A percentile compares a stretch with the other conserved stretches of the same genome.
These are phyloP conservation scores for Grapholita molesta DNA, from an alignment of 1,140 invertebrate species.

Conservation along the genomic window DNA sequence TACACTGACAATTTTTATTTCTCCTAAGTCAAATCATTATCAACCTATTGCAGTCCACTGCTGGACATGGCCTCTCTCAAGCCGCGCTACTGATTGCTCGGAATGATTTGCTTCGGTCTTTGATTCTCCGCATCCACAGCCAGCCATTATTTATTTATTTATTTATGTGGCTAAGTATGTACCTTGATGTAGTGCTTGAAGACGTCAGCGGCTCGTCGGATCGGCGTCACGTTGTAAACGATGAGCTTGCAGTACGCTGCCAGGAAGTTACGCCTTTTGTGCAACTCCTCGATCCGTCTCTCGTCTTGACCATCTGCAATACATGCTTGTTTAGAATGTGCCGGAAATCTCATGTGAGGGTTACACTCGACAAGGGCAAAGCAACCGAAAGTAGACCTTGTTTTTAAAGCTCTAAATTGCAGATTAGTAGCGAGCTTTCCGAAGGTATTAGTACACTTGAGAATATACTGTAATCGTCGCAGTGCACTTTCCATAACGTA, in stretches of 20 bases:
- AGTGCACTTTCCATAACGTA: background rate
- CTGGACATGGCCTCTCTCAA: too few species aligned
- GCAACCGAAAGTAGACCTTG: background rate
- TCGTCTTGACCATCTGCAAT: constrained; percentile 90
- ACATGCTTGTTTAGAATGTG: background rate
- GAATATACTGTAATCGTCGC: background rate
- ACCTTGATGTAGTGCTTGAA: constrained; percentile 99
- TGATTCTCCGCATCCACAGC: too few species aligned
- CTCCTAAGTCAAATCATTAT: too few species aligned
- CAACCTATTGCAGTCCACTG: too few species aligned
- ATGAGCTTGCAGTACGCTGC: constrained; percentile 98
- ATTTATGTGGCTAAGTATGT: too few species aligned
- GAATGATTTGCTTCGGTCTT: too few species aligned
- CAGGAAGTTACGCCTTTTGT: constrained; percentile 96
- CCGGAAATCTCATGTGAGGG: background rate
- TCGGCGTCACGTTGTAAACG: constrained; percentile 97
- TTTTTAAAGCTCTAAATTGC: background rate
- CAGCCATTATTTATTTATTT: too few species aligned
- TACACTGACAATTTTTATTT: too few species aligned
- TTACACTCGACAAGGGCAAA: constrained; percentile 13
- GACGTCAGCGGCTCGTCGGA: constrained; percentile 94
- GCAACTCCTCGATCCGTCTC: constrained; percentile 96
- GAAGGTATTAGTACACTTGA: background rate
- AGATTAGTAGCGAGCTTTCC: background rate
- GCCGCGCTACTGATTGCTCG: too few species aligned